Base-by-base conservation (phyloP, 2,797 vertebrate genomes). In the Sebastolobus alascanus region DNA sequence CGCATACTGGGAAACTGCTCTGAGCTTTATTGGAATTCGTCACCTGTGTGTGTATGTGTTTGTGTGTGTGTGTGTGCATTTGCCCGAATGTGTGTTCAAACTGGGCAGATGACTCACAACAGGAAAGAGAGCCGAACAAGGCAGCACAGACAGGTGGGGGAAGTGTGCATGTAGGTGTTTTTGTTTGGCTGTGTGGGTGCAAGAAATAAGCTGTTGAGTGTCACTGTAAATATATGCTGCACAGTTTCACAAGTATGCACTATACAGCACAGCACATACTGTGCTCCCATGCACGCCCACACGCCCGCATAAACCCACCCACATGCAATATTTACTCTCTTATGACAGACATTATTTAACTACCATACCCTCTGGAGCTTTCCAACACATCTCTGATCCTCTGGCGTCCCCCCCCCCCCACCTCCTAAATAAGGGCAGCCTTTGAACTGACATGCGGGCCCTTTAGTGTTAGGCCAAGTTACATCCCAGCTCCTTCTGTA, bases 361-460 rank as follows among this genome's bases (percentile, higher is more conserved):
- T 31, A 56, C 52, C 25, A 80, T 67, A 65, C 33, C 72, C 64
- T 81, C 69, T 74, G 31, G 63, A 67, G 82, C 81, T 82, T 86
- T 89, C 81, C 76, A 80, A 67, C 58, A 72, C 87, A 94, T 92
- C 87, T 92, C 88, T 91, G 82, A 93, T 93, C 93, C 80, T 22
- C 54, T 55, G 43, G 5, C 55, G 92, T 90, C 37, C 33, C 61
- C 72, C 40, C 46, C 35, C 87, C 40, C 38, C 56, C 71, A 46
- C 43, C 20, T n/a, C 72, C 80, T 89, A 91, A 84, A 82, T 83
- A 84, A 90, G 72, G 77, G 29, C 83, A 82, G 56, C 77, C 84
- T 93, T 91, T 90, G 91, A 92, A 92, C 68, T 75, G 82, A 84
- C 87, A 89, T 66, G 40, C 61, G 55, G 80, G 63, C 37, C 80